A percentile compares a stretch with the other conserved stretches of the same genome.
phyloP scores from a whole-genome alignment of 2,797 vertebrate genomes.

The Psittacula echo region DNA sequence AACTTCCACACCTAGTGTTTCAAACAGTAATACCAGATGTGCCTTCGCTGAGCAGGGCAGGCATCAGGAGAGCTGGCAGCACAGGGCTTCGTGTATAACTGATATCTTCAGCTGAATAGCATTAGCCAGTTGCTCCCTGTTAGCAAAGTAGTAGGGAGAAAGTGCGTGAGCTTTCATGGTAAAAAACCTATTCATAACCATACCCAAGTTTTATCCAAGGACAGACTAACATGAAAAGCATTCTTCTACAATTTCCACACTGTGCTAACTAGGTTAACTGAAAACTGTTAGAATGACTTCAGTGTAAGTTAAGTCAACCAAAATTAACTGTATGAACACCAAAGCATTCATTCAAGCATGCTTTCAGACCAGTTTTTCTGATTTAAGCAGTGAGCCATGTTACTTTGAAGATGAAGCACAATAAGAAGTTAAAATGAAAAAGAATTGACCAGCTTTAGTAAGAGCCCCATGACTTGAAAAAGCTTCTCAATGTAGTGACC shows the following conservation, averaged over 20 bases:
- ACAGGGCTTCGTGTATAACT: not conserved
- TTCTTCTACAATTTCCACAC: not conserved
- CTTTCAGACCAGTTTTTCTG: not conserved
- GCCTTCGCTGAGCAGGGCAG: not conserved
- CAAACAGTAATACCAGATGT: not conserved
- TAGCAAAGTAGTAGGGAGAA: not conserved
- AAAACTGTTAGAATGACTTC: not conserved
- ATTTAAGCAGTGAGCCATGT: not conserved
- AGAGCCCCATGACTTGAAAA: not conserved
- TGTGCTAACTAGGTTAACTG: not conserved
- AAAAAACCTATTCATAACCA: not conserved
- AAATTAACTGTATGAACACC: not conserved
- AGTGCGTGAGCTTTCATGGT: not conserved
- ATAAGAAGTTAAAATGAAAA: not conserved
- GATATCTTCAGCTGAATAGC: not conserved
- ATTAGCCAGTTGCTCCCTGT: not conserved
- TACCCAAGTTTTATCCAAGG: not conserved
- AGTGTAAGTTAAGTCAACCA: not conserved
- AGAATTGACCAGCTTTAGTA: not conserved
- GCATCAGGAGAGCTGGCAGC: not conserved
- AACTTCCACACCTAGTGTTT: not conserved
- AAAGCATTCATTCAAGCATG: not conserved
- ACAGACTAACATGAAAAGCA: not conserved
- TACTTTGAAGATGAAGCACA: not conserved
- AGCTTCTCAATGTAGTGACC: not conserved